Evolutionary conservation across 2,888 invertebrate species (phyloP).

Genomic region (Crioceris asparagi): DNA sequence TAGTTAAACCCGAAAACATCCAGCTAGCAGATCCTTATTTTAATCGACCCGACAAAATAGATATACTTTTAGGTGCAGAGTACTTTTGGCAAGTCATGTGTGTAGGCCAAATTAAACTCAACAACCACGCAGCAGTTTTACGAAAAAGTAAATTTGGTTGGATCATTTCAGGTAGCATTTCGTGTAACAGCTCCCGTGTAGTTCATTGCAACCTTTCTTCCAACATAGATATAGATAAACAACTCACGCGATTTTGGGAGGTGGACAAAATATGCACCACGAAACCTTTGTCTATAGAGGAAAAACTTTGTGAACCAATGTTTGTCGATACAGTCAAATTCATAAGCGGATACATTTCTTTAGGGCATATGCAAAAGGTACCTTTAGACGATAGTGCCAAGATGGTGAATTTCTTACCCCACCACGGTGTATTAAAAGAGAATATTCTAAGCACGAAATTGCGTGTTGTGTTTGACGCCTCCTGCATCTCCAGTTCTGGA

Average conservation of each 20-base stretch:
- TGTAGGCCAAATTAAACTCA: constrained; percentile 3
- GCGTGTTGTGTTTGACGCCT: constrained; percentile 10
- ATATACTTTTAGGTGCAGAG: constrained; percentile 4
- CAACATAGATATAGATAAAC: constrained; percentile 1
- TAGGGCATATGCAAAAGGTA: constrained; percentile 11
- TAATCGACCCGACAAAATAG: constrained; percentile 1
- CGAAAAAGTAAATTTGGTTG: constrained; percentile 9
- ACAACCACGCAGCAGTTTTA: not conserved
- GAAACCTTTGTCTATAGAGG: constrained; percentile 4
- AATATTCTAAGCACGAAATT: constrained; percentile 11
- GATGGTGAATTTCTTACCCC: constrained; percentile 11
- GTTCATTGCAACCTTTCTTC: too few species aligned
- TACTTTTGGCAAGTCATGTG: constrained; percentile 3
- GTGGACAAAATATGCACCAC: constrained; percentile 6
- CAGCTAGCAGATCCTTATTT: constrained; percentile 7
- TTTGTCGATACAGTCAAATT: constrained; percentile 6
- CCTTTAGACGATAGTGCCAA: not conserved
- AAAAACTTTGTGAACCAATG: constrained; percentile 6
- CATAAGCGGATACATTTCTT: constrained; percentile 9
- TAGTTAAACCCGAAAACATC: not conserved
- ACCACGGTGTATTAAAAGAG: constrained; percentile 16
- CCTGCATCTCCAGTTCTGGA: constrained; percentile 10
- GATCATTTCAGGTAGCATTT: constrained; percentile 7
- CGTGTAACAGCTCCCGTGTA: not conserved
- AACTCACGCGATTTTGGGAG: constrained; percentile 9